Conservation (phyloP, 2,113 vertebrate genomes). For the Corythornis madagascariensis region DNA sequence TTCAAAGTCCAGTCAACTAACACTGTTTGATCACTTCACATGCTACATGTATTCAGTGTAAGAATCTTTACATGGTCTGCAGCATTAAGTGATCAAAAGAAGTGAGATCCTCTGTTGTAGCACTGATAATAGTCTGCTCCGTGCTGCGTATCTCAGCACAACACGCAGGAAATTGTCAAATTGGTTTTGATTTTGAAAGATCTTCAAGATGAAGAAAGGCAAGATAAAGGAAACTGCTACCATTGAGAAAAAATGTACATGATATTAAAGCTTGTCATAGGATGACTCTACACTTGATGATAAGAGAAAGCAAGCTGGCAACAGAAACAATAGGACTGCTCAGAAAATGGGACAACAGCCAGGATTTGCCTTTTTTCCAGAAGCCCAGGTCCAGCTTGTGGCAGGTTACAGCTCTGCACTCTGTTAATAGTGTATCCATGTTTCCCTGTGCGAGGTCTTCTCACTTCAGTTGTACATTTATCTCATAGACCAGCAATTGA, state of each 20-base stretch:
- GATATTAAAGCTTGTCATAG: not conserved
- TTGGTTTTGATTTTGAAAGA: conserved; percentile 26
- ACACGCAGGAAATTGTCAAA: not conserved
- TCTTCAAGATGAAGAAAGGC: not conserved
- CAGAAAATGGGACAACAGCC: not conserved
- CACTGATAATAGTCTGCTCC: not conserved
- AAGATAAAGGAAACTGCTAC: not conserved
- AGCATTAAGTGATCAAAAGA: conserved; percentile 58
- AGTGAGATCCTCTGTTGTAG: conserved; percentile 5
- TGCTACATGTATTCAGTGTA: not conserved
- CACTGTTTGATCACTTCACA: conserved; percentile 46
- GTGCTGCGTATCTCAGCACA: not conserved
- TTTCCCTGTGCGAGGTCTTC: not conserved
- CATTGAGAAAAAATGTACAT: not conserved
- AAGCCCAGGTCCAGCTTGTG: not conserved
- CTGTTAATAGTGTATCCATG: rapidly evolving
- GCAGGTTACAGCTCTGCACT: not conserved
- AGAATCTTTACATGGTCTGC: not conserved
- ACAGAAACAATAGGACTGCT: not conserved
- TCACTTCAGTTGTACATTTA: not conserved
- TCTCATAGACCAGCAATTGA: not conserved
- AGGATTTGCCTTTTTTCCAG: not conserved
- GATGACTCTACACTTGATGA: not conserved
- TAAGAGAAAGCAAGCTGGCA: not conserved
- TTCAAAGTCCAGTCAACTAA: not conserved